Base-by-base conservation (phyloP, 1,140 invertebrate genomes). In the Drosophila nikananu region DNA sequence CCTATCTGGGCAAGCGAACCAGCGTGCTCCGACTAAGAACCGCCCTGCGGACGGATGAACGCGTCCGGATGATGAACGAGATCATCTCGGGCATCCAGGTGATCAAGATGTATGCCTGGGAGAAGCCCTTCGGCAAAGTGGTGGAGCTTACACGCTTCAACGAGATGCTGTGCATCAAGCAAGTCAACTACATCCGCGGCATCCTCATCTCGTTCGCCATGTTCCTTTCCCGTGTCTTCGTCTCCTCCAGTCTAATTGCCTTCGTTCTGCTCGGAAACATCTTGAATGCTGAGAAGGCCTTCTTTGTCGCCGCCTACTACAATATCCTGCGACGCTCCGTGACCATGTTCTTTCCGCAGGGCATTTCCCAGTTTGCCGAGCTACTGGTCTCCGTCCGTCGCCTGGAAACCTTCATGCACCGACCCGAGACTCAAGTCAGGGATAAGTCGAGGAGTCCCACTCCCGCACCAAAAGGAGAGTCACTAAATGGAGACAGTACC, bases 71-170 rank as follows among this genome's bases (percentile, higher is more conserved):
- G 48, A 98, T 98, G 97, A 97, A 97, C 90, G 97, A 98, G 94
- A 97, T 99, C 3, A 96, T 98, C 21, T 95, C 95, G 49, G 97
- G 97, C 0, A 97, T 98, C 77, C 96, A 97, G 93, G 96, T 98
- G 0, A 98, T 98, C n/a, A 99, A 98, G 94, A 98, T 98, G 97
- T 97, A 97, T 80, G 96, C 96, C 2, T 98, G 97, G 97, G 97
- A 98, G 91, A 95, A 95, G 80, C 95, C 96, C 0, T 98, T 97
- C 83, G 94, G 95, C 27, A 94, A 94, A 60, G 93, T 97, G 5
- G 93, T 96, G 0, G 94, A 94, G 23, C 71, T 93, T 4, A 94
- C 94, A 1, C 93, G 96, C 81, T 94, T 93, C 77, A 93, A 92
- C 39, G 93, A 94, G 80, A 93, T 96, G 37, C 91, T 91, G 44